Conservation (phyloP, 2,888 invertebrate genomes). For the Xestia rhomboidea region DNA sequence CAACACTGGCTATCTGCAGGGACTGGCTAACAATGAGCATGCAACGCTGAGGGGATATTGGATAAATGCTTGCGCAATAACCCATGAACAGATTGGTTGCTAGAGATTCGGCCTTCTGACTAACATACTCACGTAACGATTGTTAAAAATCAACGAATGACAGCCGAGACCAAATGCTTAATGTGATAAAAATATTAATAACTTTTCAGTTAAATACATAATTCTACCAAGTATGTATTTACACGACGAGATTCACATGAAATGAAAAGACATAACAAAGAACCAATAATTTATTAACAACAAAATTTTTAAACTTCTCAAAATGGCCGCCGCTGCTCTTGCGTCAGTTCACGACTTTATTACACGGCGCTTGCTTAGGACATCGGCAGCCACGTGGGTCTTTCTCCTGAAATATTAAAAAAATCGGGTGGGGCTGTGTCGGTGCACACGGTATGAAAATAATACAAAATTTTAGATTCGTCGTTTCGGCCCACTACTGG, state of each 20-base stretch:
- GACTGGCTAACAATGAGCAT: no score
- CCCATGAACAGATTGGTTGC: not conserved
- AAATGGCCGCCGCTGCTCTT: not conserved
- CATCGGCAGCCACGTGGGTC: not conserved
- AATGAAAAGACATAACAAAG: not conserved
- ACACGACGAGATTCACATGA: not conserved
- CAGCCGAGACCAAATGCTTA: not conserved
- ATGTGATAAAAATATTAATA: not conserved
- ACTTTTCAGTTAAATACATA: not conserved
- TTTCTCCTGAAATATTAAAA: slow-evolving; percentile 4
- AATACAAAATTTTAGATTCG: no score
- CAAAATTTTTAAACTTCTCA: not conserved
- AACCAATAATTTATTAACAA: slow-evolving; percentile 10
- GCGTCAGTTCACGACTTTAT: not conserved
- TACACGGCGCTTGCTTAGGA: not conserved
- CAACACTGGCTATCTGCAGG: no score
- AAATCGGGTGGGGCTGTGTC: no score
- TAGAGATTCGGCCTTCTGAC: not conserved
- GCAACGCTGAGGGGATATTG: no score
- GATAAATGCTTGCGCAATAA: no score
- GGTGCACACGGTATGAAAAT: no score
- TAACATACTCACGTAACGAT: not conserved
- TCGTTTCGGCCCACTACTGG: no score
- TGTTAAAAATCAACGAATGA: not conserved
- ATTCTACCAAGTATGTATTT: not conserved